Evolutionary conservation across 2,888 invertebrate genomes (phyloP).

Genomic region (Drosophila peninsularis): DNA sequence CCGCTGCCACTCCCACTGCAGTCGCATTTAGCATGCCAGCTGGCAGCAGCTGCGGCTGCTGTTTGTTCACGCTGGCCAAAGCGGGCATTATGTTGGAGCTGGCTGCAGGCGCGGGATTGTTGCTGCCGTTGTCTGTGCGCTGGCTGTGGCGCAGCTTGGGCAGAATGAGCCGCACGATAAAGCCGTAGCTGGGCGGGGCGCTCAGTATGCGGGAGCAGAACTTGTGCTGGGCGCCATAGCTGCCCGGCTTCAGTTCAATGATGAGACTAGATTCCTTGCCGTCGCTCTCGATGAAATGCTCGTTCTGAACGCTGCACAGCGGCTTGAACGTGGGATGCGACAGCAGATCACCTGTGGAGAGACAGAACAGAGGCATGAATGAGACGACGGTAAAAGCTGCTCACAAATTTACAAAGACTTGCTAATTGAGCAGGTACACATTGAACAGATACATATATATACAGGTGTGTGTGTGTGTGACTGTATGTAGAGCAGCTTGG

Average conservation of each 20-base stretch:
- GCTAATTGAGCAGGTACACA: conserved; percentile 52
- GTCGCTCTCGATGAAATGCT: conserved; percentile 83
- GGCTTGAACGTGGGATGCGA: conserved; percentile 82
- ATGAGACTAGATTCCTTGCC: conserved; percentile 84
- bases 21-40: conserved; percentile 49
- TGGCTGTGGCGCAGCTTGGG: conserved; percentile 77
- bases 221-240: conserved; percentile 60
- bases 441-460: background rate
- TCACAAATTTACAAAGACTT: conserved; percentile 43
- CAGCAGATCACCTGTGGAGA: conserved; percentile 77
- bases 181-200: conserved; percentile 83
- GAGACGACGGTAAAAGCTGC: conserved; percentile 6
- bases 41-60: conserved; percentile 32
- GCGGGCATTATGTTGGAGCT: conserved; percentile 46
- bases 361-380: background rate
- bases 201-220: conserved; percentile 83
- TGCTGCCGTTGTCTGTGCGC: conserved; percentile 29
- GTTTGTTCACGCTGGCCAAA: conserved; percentile 31
- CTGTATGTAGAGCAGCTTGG: background rate
- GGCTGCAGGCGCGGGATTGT: conserved; percentile 6
- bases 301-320: conserved; percentile 82
- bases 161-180: conserved; percentile 83
- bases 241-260: conserved; percentile 82
- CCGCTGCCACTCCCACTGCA: conserved; percentile 20
- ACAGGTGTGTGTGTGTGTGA: background rate